Percentiles rank a stretch among this genome's conserved stretches.
These are phyloP conservation scores for Mizuhopecten yessoensis DNA, from an alignment of 1,140 invertebrate genomes.

Conservation along the genomic window DNA sequence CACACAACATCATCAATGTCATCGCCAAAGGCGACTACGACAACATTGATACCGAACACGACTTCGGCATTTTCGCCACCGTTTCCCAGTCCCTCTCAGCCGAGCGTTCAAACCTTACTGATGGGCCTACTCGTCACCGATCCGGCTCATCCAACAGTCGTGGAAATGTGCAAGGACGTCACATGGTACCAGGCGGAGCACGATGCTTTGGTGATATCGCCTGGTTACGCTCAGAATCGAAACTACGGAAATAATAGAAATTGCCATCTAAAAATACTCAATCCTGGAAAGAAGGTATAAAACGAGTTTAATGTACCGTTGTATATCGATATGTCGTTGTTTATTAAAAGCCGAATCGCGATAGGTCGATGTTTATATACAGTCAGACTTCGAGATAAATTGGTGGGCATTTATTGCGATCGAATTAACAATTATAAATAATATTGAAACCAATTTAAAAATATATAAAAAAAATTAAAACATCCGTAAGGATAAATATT, in stretches of 20 bases:
- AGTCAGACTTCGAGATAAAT: no score
- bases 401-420: no score
- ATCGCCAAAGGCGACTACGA: slow-evolving; percentile 45
- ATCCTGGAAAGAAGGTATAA: neutral
- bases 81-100: neutral
- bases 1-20: slow-evolving; percentile 48
- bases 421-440: no score
- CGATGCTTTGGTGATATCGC: neutral
- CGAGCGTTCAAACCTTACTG: neutral
- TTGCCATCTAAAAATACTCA: neutral
- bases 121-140: neutral
- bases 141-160: neutral
- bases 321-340: no score
- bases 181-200: neutral
- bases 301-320: no score
- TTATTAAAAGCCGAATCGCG: no score
- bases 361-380: no score
- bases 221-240: neutral
- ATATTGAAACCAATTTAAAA: no score
- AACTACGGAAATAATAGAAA: neutral
- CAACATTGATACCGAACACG: neutral
- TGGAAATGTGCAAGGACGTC: neutral
- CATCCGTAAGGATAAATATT: no score
- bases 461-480: no score
- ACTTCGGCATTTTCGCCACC: neutral